Base-by-base conservation (phyloP, 1,140 invertebrate genomes). In the Drosophila athabasca region DNA sequence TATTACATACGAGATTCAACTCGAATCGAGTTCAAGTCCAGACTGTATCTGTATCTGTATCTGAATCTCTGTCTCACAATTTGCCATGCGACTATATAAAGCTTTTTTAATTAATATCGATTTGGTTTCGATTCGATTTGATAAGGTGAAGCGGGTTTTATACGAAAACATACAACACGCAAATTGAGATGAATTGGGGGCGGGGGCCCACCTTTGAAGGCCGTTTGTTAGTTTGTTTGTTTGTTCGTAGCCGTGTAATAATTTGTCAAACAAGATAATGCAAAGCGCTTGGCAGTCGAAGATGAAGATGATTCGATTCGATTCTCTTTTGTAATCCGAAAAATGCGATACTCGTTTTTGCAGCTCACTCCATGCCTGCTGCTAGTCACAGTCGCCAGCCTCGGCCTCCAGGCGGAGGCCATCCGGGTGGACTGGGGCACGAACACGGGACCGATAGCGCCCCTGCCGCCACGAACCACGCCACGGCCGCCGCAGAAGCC, bases 381-480 rank as follows among this genome's bases (percentile, higher is more conserved):
- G 76, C 84, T 91, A 90, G 88, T 91, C 81, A 69, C 65, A 69
- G 66, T 69, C 49, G 90, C 68, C 71, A 81, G 72, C 58, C 70
- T 87, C 51, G 59, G 74, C 68, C 46, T 64, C 58, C 72, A 74
- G 44, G 44, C 59, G 51, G 59, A 75, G 51, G 88, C 91, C 60
- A 92, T 92, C 70, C 76, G 90, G 24, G 91, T 92, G 50, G 87
- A 92, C 48, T 92, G 83, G 78, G 93, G 93, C 79, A 94, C 93
- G 8, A 94, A 93, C 64, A 92, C 83, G n/a, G 93, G 93, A 15
- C 93, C 93, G 7, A 94, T 94, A 17, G 83, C 92, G 70, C 93
- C 93, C 9, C 93, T 93, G 22, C 81, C 92, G 15, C 90, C 93
- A 49, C 92, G 93, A 54, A 88, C 82, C 35, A 92, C 92, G 35